These are phyloP conservation scores for Paralinhomoeus sp. DNA, from an alignment of 2,888 invertebrate genomes.

Conservation along the genomic window DNA sequence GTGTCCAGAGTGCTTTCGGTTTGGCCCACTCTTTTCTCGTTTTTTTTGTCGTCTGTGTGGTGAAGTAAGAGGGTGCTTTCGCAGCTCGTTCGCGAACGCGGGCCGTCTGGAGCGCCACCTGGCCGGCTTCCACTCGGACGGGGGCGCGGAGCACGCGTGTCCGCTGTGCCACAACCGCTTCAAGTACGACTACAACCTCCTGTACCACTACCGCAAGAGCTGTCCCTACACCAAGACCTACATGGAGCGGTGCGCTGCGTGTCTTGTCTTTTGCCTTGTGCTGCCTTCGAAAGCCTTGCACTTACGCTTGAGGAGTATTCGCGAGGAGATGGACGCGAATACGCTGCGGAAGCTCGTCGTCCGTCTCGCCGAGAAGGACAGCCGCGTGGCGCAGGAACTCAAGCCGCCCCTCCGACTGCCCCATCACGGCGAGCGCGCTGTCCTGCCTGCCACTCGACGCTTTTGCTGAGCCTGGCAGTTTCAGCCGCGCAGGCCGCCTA, in stretches of 20 bases:
- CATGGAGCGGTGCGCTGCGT: slow-evolving; percentile 7
- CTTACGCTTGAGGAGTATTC: neutral
- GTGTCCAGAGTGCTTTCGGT: slow-evolving; percentile 15
- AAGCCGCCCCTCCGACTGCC: too few species aligned
- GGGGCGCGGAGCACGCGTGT: slow-evolving; percentile 14
- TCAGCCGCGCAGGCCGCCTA: too few species aligned
- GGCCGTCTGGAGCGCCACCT: slow-evolving; percentile 17
- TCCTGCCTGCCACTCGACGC: too few species aligned
- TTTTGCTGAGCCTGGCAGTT: too few species aligned
- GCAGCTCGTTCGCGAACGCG: slow-evolving; percentile 14
- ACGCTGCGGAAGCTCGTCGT: slow-evolving; percentile 7
- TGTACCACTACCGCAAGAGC: slow-evolving; percentile 17
- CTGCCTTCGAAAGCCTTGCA: too few species aligned
- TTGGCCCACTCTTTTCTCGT: too few species aligned
- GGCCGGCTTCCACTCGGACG: slow-evolving; percentile 12
- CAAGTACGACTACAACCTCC: slow-evolving; percentile 20
- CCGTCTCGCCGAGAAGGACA: slow-evolving; percentile 9
- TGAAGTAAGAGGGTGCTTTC: too few species aligned
- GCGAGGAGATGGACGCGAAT: slow-evolving; percentile 1
- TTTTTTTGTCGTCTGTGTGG: too few species aligned
- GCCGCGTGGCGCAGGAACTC: slow-evolving; percentile 1
- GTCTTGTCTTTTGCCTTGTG: too few species aligned
- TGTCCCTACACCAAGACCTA: slow-evolving; percentile 15
- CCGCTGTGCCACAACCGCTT: slow-evolving; percentile 17
- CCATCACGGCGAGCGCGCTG: too few species aligned